Evolutionary conservation across 2,888 invertebrate species (phyloP).

Genomic region (Drosophila paucipuncta): DNA sequence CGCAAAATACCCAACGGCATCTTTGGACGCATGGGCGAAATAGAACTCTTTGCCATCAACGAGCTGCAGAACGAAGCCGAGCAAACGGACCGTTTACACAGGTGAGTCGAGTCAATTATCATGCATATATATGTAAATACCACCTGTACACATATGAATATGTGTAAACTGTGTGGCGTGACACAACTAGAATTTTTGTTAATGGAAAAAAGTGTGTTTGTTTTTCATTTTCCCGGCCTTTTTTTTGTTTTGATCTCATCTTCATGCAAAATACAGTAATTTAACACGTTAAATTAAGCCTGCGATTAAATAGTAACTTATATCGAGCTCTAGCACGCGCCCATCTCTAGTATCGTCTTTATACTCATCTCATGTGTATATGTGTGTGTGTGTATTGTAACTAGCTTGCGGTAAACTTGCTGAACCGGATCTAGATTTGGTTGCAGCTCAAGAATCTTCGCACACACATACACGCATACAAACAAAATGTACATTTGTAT

Average conservation of each 20-base stretch:
- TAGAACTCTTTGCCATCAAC: conserved; percentile 94
- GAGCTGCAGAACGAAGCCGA: conserved; percentile 92
- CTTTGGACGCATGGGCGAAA: conserved; percentile 96
- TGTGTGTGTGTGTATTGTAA: conserved; percentile 53
- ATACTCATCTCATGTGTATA: conserved; percentile 45
- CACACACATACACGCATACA: conserved; percentile 21
- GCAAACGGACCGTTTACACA: conserved; percentile 96
- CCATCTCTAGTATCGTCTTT: conserved; percentile 48
- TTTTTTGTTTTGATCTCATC: background rate
- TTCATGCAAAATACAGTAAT: background rate
- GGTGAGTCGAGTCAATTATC: conserved; percentile 86
- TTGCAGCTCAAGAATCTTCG: conserved; percentile 77
- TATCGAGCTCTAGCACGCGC: conserved; percentile 25
- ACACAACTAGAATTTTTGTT: background rate
- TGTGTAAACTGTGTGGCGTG: conserved; percentile 9
- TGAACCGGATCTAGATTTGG: conserved; percentile 79
- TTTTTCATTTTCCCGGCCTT: background rate
- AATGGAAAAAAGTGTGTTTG: background rate
- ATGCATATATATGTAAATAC: background rate
- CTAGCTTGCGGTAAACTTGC: conserved; percentile 81
- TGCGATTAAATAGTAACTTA: conserved; percentile 1
- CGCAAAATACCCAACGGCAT: conserved; percentile 98
- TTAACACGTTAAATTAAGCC: background rate
- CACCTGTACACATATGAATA: background rate
- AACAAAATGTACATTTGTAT: background rate